These are phyloP conservation scores for Melanargia galathea DNA, from an alignment of 2,888 invertebrate genomes.

Conservation along the genomic window DNA sequence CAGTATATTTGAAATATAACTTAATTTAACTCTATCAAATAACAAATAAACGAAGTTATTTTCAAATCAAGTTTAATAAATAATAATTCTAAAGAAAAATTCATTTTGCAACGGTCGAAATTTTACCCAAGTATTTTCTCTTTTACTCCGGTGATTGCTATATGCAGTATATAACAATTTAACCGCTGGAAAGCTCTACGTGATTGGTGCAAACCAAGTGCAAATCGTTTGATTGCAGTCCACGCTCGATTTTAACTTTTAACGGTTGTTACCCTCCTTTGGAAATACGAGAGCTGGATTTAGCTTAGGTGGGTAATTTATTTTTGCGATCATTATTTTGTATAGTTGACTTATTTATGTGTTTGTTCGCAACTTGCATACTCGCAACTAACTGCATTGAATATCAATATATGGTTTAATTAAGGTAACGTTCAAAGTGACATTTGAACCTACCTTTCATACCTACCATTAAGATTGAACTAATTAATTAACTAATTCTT, in stretches of 20 bases:
- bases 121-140: conserved; percentile 15
- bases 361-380: no score
- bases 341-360: no score
- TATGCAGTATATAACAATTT: conserved; percentile 25
- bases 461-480: no score
- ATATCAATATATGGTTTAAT: no score
- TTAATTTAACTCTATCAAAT: no score
- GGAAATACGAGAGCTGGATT: not conserved
- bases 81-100: conserved; percentile 6
- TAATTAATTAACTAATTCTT: no score
- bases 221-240: conserved; percentile 16
- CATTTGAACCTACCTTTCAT: no score
- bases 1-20: no score
- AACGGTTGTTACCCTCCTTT: conserved; percentile 17
- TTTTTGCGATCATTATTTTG: not conserved
- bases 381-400: no score
- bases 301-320: not conserved
- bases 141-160: conserved; percentile 2
- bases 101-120: not conserved
- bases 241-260: conserved; percentile 10
- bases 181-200: conserved; percentile 2
- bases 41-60: not conserved
- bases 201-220: conserved; percentile 17
- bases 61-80: not conserved
- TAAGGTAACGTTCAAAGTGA: no score